A percentile compares a stretch with the other conserved stretches of the same genome.
Evolutionary conservation across 2,113 vertebrate species (phyloP).

Genomic region (Merops nubicus): DNA sequence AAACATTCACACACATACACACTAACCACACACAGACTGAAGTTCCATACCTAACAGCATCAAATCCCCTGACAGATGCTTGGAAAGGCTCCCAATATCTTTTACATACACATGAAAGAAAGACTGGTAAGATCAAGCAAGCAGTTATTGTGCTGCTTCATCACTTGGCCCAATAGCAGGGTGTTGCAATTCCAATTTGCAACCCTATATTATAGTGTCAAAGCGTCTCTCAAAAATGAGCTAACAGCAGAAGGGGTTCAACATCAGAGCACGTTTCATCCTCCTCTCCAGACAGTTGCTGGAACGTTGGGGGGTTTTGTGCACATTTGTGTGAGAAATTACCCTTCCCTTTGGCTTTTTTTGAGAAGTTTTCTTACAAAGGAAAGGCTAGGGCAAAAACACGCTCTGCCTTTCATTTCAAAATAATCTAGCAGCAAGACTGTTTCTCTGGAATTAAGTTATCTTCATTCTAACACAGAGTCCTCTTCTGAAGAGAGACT

Average conservation of each 20-base stretch:
- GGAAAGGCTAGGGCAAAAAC: neutral
- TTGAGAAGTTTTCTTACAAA: neutral
- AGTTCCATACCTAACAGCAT: neutral
- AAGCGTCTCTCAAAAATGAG: slow-evolving; percentile 10
- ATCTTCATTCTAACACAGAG: neutral
- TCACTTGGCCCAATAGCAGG: slow-evolving; percentile 48
- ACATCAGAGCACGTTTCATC: slow-evolving; percentile 49
- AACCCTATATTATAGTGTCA: slow-evolving; percentile 55
- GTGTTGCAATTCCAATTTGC: slow-evolving; percentile 61
- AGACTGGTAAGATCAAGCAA: slow-evolving; percentile 42
- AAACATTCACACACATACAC: neutral
- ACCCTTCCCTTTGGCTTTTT: neutral
- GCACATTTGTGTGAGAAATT: neutral
- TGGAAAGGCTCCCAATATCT: slow-evolving; percentile 25
- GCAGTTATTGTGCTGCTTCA: slow-evolving; percentile 37
- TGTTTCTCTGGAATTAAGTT: neutral
- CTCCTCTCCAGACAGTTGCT: slow-evolving; percentile 1
- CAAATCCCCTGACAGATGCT: slow-evolving; percentile 31
- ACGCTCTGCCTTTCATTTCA: neutral
- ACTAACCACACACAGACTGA: neutral
- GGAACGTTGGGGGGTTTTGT: neutral
- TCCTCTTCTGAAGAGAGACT: neutral
- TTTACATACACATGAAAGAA: slow-evolving; percentile 26
- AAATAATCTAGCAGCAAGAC: neutral
- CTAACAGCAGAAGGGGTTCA: slow-evolving; percentile 34